Evolutionary conservation across 2,888 invertebrate species (phyloP).

Genomic region (Cyrtodaria siliqua): DNA sequence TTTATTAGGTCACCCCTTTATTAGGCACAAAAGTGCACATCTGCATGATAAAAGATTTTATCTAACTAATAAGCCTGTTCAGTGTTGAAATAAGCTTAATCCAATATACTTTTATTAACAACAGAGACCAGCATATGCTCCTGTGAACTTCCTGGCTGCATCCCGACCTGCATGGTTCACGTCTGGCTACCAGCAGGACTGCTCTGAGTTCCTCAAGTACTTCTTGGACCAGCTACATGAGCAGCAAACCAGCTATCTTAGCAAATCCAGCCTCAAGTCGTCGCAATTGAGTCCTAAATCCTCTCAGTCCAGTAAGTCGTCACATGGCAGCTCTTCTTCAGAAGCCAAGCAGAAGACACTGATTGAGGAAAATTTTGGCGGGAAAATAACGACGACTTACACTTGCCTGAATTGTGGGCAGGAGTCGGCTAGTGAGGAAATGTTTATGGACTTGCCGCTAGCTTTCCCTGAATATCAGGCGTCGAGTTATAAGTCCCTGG

Average conservation of each 20-base stretch:
- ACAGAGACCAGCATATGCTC: conserved; percentile 89
- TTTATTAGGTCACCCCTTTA: too few species aligned
- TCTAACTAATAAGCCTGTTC: too few species aligned
- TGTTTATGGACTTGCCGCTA: conserved; percentile 91
- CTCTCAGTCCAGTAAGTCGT: background rate
- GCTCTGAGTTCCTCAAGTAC: conserved; percentile 94
- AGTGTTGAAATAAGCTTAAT: too few species aligned
- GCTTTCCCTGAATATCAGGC: conserved; percentile 83
- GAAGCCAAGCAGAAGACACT: conserved; percentile 79
- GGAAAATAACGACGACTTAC: conserved; percentile 91
- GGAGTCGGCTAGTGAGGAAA: conserved; percentile 91
- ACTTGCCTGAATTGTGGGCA: conserved; percentile 91
- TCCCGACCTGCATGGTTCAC: conserved; percentile 93
- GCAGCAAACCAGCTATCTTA: conserved; percentile 87
- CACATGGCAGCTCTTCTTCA: conserved; percentile 3
- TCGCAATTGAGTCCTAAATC: conserved; percentile 5
- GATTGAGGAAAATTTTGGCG: conserved; percentile 92
- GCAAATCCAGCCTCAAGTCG: conserved; percentile 24
- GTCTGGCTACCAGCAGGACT: conserved; percentile 93
- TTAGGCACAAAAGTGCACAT: too few species aligned
- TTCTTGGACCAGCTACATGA: conserved; percentile 92
- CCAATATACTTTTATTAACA: background rate
- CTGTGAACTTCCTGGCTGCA: conserved; percentile 90
- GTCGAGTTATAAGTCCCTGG: conserved; percentile 54
- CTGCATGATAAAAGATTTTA: too few species aligned